Base-by-base conservation (phyloP, 2,113 vertebrate genomes). In the Corydoras sp. region DNA sequence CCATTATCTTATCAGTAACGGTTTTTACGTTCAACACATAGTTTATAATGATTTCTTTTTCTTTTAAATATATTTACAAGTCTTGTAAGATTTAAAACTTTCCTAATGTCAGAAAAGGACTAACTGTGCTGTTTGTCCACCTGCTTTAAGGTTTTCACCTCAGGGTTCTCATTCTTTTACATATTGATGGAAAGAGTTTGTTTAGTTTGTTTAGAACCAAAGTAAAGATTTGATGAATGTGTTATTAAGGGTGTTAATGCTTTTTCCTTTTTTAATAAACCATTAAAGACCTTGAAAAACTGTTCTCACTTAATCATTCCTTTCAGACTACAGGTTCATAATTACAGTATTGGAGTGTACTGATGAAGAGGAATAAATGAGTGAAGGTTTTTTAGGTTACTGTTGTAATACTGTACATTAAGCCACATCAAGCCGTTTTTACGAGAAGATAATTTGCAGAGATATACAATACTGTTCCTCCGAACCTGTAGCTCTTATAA, bases 271-370 rank as follows among this genome's bases (percentile, higher is more conserved):
- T 71, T 63, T 72, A 73, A 75, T 67, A 14, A 79, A 81, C 83
- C 84, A 90, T 89, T 89, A 91, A 90, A 90, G 77, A 76, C 73
- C 83, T 88, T 24, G 18, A n/a, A n/a, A n/a, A n/a, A n/a, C 18
- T 24, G 18, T 24, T 24, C 18, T 24, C 18, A 24, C 18, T 24
- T 1, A 24, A 24, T 24, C 18, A 24, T 24, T 24, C 18, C 18
- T 24, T 24, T 24, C 18, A 24, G 18, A 24, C 18, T 24, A 24
- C 18, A 24, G 18, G 18, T 24, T 24, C n/a, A n/a, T n/a, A n/a
- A n/a, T n/a, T n/a, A n/a, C n/a, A n/a, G n/a, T n/a, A n/a, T n/a
- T n/a, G n/a, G n/a, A n/a, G n/a, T n/a, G n/a, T n/a, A n/a, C n/a
- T n/a, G n/a, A n/a, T n/a, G n/a, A n/a, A n/a, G n/a, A n/a, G n/a